Evolutionary conservation across 2,113 vertebrate genomes (phyloP), one percentile per base, ranked within the genome.

Genomic region (Etheostoma spectabile): DNA sequence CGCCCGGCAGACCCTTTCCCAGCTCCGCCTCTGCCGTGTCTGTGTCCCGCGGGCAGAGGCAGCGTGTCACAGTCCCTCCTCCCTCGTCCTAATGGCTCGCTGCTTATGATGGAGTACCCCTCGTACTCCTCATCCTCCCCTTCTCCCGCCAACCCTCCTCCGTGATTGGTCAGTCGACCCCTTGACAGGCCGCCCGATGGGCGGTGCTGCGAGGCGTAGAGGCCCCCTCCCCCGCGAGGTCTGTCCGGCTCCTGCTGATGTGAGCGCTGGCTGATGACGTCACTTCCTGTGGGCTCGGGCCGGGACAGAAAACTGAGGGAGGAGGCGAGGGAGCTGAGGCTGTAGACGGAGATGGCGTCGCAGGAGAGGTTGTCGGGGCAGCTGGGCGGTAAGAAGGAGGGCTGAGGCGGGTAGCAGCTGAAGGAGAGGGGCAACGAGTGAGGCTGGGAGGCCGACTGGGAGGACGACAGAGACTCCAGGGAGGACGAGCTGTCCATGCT

Each of bases 401-500:
- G 96, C 68, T 97, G 96, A 18, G 95, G 95, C 0, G 91, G 90
- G 86, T 87, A 89, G 78, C 95, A 96, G 46, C 95, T 86, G 78
- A 95, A 86, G 63, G 97, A 94, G 68, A 93, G 83, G 2, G 96
- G 93, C 1, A 97, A 94, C 74, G 96, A 97, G 64, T 96, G 92
- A 0, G 96, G 93, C 33, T 98, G 97, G 83, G 96, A 97, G 70
- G 96, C 83, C 0, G 97, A 98, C 93, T 98, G 97, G 30, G 98
- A 96, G 0, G 98, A 98, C 14, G 97, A 97, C 93, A 99, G 91
- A 0, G 98, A 99, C 93, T 99, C 98, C 86, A 99, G 94, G 1
- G 98, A 99, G 5, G 98, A 99, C 0, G 97, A 99, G 79, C 97
- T 98, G 95, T 99, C 97, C 71, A 98, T 95, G 93, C 97, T 98